These are phyloP conservation scores for Hippopotamyrus pictus DNA, from an alignment of 2,797 vertebrate genomes.

Conservation along the genomic window DNA sequence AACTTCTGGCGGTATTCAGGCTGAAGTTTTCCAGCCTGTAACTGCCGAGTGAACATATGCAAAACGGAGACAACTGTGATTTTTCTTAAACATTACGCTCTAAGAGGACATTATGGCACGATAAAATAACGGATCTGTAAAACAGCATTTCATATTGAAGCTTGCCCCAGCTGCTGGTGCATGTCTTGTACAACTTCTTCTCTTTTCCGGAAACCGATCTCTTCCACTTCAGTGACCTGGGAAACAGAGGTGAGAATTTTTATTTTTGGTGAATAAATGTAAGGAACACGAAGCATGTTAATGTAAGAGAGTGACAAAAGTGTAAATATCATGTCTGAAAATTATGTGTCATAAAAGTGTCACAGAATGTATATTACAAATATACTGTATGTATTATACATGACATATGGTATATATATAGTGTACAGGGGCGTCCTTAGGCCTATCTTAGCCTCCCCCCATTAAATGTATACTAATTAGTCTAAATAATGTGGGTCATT, in stretches of 20 bases:
- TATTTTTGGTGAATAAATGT: not conserved
- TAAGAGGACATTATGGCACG: not conserved
- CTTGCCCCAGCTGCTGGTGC: not conserved
- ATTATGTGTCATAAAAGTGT: not conserved
- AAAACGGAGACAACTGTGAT: not conserved
- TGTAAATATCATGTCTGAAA: not conserved
- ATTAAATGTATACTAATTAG: not conserved
- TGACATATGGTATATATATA: not conserved
- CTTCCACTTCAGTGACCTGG: not conserved
- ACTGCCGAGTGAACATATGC: not conserved
- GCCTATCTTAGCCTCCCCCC: not conserved
- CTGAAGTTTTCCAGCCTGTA: not conserved
- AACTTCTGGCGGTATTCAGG: not conserved
- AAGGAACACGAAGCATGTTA: not conserved
- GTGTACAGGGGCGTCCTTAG: not conserved
- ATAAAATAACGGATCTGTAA: not conserved
- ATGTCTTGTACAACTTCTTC: not conserved
- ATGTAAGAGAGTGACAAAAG: not conserved
- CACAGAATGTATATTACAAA: not conserved
- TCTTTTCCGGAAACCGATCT: not conserved
- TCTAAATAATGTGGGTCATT: not conserved
- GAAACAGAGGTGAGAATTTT: not conserved
- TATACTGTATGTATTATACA: not conserved
- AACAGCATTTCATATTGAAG: not conserved
- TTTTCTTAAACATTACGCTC: not conserved